Base-by-base conservation (phyloP, 1,140 invertebrate genomes). In the Meteorus sp. region DNA sequence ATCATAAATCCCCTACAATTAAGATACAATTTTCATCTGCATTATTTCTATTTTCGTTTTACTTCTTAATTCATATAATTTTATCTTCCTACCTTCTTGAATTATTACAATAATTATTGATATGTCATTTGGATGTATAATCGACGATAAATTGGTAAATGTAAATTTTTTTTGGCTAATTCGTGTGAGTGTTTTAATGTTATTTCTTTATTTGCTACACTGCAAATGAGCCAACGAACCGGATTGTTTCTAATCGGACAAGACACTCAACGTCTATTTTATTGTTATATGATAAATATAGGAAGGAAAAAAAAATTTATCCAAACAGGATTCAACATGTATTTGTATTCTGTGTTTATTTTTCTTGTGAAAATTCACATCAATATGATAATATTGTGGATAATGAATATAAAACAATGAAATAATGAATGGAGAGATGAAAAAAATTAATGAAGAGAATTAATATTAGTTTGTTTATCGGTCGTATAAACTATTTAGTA, bases 241-340 rank as follows among this genome's bases (percentile, higher is more conserved):
- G 45, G 45, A 48, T 48, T 48, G 45, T 48, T 19, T 27, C 41
- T 48, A 48, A 48, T 48, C 45, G 45, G 13, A 31, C 15, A n/a
- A 31, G 45, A 27, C 9, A 48, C 45, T 31, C 25, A n/a, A 9
- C 8, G 45, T 17, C 13, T n/a, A 44, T 4, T 11, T 48, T 8
- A 48, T n/a, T 48, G 29, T 48, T 17, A 48, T 48, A 48, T n/a
- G n/a, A 48, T 31, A 48, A 48, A 48, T 15, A n/a, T 29, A 4
- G 27, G 27, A 31, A 8, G 13, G 6, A 29, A 23, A 31, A 48
- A 48, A 48, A 48, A 25, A n/a, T n/a, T n/a, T n/a, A n/a, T 9
- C 2, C 45, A 48, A 48, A 48, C 45, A 48, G 45, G 45, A 27
- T 48, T 8, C 25, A 17, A 25, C 31, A 22, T 22, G 31, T 48